Evolutionary conservation across 2,888 invertebrate genomes (phyloP), one percentile per base, ranked within the genome.

Genomic region (Drosophila leonis): DNA sequence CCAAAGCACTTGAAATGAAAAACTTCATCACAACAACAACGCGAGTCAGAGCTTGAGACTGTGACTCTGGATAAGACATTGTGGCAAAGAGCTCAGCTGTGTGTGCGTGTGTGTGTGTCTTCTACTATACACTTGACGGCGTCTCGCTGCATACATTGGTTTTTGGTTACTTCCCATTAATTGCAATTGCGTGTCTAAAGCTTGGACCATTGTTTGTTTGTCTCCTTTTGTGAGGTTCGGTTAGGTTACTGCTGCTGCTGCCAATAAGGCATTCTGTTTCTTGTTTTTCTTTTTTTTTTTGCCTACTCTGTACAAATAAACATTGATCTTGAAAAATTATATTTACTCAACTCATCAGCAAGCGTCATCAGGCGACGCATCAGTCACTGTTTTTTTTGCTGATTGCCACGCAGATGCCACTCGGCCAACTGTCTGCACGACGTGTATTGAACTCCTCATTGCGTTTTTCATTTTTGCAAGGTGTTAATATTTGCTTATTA

Each of bases 121-220:
- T 73, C 83, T 67, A 70, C 72, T 69, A 66, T 46, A 72, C 80
- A 80, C 83, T 88, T 82, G 88, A 82, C 74, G 86, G 88, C 88
- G 90, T 89, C 84, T 82, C 59, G 48, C 61, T 61, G 65, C 72
- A 72, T 63, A 59, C 75, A 66, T 74, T 65, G 79, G 78, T 82
- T 90, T 85, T 90, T 70, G 90, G 84, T 84, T 90, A 90, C 90
- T 78, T 67, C 74, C 81, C 91, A 90, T 90, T 90, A 90, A 91
- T 90, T 90, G 91, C 91, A 91, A 91, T 90, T 90, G 90, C 90
- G 90, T 90, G 90, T 90, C 90, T 77, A 73, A 73, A 83, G 90
- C 82, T 87, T 73, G 46, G 61, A 31, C 70, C 81, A 88, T 90
- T 85, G 90, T 85, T 90, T 85, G 73, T 75, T 61, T 57, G 56